Percentiles rank a stretch among this genome's conserved stretches.
phyloP scores from a whole-genome alignment of 2,113 vertebrate genomes.

The Tachysurus vachellii region DNA sequence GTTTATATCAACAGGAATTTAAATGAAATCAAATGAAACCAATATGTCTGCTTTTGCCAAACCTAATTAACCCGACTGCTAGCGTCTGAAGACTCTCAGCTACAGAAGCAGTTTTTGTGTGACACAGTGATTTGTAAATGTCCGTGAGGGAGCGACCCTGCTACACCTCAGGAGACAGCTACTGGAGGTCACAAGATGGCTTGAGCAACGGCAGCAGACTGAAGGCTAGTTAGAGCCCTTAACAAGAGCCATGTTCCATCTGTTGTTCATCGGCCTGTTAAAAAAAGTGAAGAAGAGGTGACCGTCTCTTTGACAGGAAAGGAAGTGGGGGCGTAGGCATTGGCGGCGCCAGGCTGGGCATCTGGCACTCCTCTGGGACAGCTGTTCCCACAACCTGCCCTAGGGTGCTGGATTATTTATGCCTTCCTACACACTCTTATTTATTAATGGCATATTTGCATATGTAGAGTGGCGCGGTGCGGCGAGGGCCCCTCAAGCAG shows the following conservation, averaged over 20 bases:
- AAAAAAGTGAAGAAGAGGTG: constrained; percentile 55
- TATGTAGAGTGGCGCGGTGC: constrained; percentile 54
- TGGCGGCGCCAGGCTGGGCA: constrained; percentile 46
- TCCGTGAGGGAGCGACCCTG: constrained; percentile 58
- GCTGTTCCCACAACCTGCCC: constrained; percentile 54
- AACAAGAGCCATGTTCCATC: constrained; percentile 70
- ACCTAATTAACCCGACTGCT: constrained; percentile 39
- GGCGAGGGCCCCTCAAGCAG: constrained; percentile 56
- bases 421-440: constrained; percentile 60
- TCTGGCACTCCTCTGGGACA: constrained; percentile 55
- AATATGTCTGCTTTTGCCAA: constrained; percentile 23
- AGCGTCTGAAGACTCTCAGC: constrained; percentile 11
- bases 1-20: constrained; percentile 41
- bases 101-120: constrained; percentile 26
- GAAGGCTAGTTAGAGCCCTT: constrained; percentile 58
- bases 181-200: constrained; percentile 61
- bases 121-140: constrained; percentile 54
- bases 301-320: constrained; percentile 59
- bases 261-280: constrained; percentile 60
- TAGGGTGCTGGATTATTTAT: constrained; percentile 64
- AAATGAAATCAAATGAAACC: constrained; percentile 20
- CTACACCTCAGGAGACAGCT: constrained; percentile 19
- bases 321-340: constrained; percentile 18
- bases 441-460: constrained; percentile 71
- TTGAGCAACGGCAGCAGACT: constrained; percentile 62